Conservation (phyloP, 2,797 vertebrate species). For the Margarornis squamiger region DNA sequence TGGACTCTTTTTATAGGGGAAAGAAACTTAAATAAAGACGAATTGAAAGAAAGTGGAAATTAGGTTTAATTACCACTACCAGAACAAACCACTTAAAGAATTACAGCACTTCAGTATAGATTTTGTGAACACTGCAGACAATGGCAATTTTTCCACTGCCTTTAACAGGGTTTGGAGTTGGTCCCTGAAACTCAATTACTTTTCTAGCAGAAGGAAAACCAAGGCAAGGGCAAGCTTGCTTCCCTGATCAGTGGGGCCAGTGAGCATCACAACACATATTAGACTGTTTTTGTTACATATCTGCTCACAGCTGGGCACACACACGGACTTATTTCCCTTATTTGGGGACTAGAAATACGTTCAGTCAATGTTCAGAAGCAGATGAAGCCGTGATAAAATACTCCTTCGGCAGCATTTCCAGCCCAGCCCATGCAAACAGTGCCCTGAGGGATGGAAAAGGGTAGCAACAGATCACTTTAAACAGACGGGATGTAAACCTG, state of each 20-base stretch:
- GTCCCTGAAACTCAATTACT: background rate
- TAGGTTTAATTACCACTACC: constrained; percentile 40
- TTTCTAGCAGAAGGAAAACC: background rate
- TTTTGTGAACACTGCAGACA: constrained; percentile 12
- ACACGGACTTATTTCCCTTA: background rate
- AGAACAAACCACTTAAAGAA: constrained; percentile 34
- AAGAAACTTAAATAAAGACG: constrained; percentile 54
- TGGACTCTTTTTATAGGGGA: background rate
- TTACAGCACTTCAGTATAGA: background rate
- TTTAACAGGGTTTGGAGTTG: constrained; percentile 22
- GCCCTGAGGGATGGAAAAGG: background rate
- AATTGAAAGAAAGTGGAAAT: constrained; percentile 34
- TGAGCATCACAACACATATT: background rate
- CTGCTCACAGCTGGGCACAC: background rate
- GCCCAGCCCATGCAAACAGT: background rate
- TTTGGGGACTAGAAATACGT: background rate
- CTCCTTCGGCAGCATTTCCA: background rate
- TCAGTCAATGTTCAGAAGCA: background rate
- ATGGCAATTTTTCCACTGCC: background rate
- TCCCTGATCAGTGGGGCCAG: background rate
- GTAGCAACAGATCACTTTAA: background rate
- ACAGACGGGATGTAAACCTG: background rate
- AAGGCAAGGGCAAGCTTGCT: background rate
- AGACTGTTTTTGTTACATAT: background rate
- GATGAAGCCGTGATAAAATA: background rate